Base-by-base conservation (phyloP, 2,888 invertebrate genomes). In the Dasysyrphus albostriatus region DNA sequence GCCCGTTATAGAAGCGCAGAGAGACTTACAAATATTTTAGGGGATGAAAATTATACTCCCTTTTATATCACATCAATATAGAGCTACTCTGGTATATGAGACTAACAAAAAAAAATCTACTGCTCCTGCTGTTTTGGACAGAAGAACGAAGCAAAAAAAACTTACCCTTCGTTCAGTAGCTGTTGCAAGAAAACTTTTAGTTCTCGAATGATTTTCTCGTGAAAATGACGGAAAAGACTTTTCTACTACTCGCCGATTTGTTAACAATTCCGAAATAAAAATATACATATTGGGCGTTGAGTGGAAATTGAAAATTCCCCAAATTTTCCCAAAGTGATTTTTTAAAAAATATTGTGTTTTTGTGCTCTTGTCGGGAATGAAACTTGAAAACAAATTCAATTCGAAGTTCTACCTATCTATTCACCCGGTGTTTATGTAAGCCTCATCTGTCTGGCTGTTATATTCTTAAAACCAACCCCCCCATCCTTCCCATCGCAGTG, bases 221-320 rank as follows among this genome's bases (percentile, higher is more conserved):
- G 83, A 88, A 75, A 88, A 88, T 88, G 88, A 83, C 88, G 88
- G 88, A 88, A 88, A 79, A 82, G 63, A 88, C 83, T 44, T 61
- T 83, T 47, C 65, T 61, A 56, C 58, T 42, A 39, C 9, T 54
- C 7, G 54, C 39, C n/a, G 24, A 73, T 63, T 80, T 61, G n/a
- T 65, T 54, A 83, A 73, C 10, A 51, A 75, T 73, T 80, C 67
- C 79, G 80, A 76, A 76, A 24, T 58, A 47, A 47, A 16, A 1
- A 34, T 16, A 16, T 29, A 69, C 5, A 69, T 16, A 51, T 51
- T 56, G 44, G 16, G 61, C 56, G 42, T 65, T 65, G 1, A 61
- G 8, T 16, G 29, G 42, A 47, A 63, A 9, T 29, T 5, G 24
- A 24, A 24, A 24, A 24, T 24, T 24, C 24, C 8, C 8, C 1